Conservation (phyloP, 2,797 vertebrate genomes). For the Poecile montanus region DNA sequence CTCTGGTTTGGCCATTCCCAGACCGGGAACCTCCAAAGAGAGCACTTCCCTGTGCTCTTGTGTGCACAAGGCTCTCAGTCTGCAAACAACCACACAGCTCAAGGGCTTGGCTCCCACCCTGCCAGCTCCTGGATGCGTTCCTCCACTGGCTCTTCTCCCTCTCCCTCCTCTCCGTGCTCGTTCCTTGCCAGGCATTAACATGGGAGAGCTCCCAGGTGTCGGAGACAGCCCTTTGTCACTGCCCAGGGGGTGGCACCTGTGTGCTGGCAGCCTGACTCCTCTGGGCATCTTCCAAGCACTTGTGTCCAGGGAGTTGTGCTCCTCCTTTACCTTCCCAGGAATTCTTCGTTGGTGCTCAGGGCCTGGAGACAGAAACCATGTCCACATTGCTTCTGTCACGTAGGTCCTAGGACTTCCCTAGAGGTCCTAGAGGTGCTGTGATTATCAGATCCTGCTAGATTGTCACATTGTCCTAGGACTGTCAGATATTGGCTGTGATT, state of each 20-base stretch:
- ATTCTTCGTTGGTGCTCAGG: not conserved
- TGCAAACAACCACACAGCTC: not conserved
- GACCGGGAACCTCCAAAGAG: not conserved
- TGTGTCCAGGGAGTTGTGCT: not conserved
- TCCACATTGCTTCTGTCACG: rapidly evolving
- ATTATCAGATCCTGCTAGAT: not conserved
- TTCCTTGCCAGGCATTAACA: not conserved
- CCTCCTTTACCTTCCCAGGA: rapidly evolving
- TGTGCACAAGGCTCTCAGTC: not conserved
- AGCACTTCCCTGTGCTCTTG: not conserved
- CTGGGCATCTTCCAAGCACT: not conserved
- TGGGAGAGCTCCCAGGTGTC: not conserved
- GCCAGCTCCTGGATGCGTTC: not conserved
- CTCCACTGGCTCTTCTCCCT: not conserved
- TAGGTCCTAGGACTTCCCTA: rapidly evolving
- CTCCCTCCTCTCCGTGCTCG: not conserved
- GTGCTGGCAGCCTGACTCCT: not conserved
- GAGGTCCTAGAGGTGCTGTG: too few species aligned
- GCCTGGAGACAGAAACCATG: rapidly evolving
- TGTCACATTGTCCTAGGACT: not conserved
- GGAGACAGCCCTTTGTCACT: not conserved
- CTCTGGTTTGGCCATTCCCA: rapidly evolving
- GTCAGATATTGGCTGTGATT: not conserved
- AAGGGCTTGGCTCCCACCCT: not conserved
- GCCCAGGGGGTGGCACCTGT: not conserved